Evolutionary conservation across 2,888 invertebrate species (phyloP).

Genomic region (Aethes cnicana): DNA sequence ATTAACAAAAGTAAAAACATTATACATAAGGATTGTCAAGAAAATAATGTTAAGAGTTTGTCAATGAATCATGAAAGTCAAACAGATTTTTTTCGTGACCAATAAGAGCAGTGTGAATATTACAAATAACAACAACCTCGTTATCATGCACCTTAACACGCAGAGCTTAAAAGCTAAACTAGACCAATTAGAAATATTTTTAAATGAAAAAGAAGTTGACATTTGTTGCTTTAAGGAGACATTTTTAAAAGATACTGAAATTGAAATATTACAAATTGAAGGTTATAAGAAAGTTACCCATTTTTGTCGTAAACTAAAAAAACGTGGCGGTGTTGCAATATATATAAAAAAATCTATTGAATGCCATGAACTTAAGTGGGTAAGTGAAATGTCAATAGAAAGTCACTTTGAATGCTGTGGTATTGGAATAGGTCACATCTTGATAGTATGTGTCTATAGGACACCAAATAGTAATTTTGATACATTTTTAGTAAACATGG

Average conservation of each 20-base stretch:
- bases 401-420: constrained; percentile 11
- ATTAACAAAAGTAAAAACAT: too few species aligned
- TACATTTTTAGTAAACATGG: too few species aligned
- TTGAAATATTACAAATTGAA: background rate
- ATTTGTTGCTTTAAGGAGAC: constrained; percentile 7
- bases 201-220: background rate
- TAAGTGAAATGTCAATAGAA: constrained; percentile 1
- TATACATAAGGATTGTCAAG: too few species aligned
- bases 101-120: too few species aligned
- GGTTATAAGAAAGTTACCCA: constrained; percentile 1
- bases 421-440: background rate
- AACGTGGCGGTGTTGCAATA: constrained; percentile 1
- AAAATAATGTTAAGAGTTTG: too few species aligned
- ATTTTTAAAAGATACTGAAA: constrained; percentile 1
- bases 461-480: too few species aligned
- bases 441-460: too few species aligned
- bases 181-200: background rate
- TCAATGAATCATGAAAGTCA: too few species aligned
- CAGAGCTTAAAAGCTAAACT: constrained; percentile 2
- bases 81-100: too few species aligned
- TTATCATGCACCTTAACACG: background rate
- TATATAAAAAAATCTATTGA: background rate
- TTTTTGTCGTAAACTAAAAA: background rate
- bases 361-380: background rate
- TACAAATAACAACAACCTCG: too few species aligned